Percentiles rank a stretch among this genome's conserved stretches.
phyloP scores from a whole-genome alignment of 2,888 invertebrate genomes.

The Drosophila sordidapex region DNA sequence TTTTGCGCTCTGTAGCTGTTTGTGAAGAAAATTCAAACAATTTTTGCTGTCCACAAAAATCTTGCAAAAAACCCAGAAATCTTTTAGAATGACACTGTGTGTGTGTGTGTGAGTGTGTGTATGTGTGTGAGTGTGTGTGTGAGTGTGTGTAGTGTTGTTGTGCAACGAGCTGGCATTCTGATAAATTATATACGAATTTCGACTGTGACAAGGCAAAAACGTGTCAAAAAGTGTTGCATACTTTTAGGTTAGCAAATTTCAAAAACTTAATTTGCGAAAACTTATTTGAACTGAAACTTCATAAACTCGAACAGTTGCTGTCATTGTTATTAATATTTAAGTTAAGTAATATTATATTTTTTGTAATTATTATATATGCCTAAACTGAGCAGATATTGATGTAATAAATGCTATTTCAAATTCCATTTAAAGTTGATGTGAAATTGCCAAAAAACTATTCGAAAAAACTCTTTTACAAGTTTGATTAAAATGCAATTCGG shows the following conservation, averaged over 20 bases:
- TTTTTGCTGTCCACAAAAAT: slow-evolving; percentile 55
- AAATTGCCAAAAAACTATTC: background rate
- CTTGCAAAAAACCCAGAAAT: slow-evolving; percentile 62
- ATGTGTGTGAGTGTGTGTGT: background rate
- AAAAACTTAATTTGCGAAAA: background rate
- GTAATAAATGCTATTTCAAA: slow-evolving; percentile 2
- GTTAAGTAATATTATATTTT: background rate
- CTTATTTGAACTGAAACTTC: background rate
- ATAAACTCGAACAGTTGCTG: background rate
- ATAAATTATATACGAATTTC: slow-evolving; percentile 1
- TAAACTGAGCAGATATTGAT: background rate
- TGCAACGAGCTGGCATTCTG: slow-evolving; percentile 22
- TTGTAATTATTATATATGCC: background rate
- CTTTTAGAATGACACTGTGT: slow-evolving; percentile 15
- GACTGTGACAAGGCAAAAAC: slow-evolving; percentile 13
- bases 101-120: slow-evolving; percentile 3
- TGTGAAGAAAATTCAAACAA: slow-evolving; percentile 51
- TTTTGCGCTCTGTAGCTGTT: slow-evolving; percentile 32
- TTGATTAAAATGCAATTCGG: slow-evolving; percentile 9
- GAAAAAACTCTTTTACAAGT: slow-evolving; percentile 1
- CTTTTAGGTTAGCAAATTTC: background rate
- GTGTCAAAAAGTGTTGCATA: slow-evolving; percentile 18
- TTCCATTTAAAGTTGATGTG: slow-evolving; percentile 2
- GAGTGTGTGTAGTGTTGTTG: slow-evolving; percentile 29
- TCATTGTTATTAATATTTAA: background rate